Evolutionary conservation across 2,113 vertebrate genomes (phyloP), one percentile per base, ranked within the genome.

Genomic region (Bufo gargarizans): DNA sequence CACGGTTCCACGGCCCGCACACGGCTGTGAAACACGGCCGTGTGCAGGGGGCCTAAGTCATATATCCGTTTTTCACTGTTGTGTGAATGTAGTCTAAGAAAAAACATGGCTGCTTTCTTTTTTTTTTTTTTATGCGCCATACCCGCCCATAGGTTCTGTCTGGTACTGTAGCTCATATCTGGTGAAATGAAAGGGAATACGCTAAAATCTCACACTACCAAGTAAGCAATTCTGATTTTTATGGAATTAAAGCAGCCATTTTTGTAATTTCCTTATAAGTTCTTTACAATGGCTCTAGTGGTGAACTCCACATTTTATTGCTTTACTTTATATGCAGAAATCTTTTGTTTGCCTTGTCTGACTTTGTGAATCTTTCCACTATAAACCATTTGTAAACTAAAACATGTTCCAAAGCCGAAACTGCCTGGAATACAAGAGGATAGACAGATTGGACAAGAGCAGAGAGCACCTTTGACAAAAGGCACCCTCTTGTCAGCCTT

Each of bases 361-460:
- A 74, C 5, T 76, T 83, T 65, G 45, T 12, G 6, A 10, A 67
- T 67, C 33, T 67, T 50, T 49, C 61, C 20, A 45, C 58, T 61
- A 82, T 65, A 80, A 80, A 59, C 56, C 12, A 50, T 76, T 76
- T 76, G 49, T 76, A 50, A 50, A 19, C 72, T 76, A 50, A 50
- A 50, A 20, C 47, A 50, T 20, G 16, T 19, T 50, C 45, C 45
- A 49, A 76, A 76, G 5, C 19, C 17, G 56, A 59, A 59, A 9
- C 12, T 81, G 78, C 58, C 61, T 81, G 78, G 55, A 81, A 47
- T 59, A 43, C 78, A 80, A 20, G 19, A 81, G 3, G 33, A 81
- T 10, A 59, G 56, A 81, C 79, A 81, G 79, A 81, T 20, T 81
- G 79, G 58, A 61, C 43, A 47, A 61, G 43, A 47, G 22, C 79